Base-by-base conservation (phyloP, 2,113 vertebrate species). In the Trachemys scripta region DNA sequence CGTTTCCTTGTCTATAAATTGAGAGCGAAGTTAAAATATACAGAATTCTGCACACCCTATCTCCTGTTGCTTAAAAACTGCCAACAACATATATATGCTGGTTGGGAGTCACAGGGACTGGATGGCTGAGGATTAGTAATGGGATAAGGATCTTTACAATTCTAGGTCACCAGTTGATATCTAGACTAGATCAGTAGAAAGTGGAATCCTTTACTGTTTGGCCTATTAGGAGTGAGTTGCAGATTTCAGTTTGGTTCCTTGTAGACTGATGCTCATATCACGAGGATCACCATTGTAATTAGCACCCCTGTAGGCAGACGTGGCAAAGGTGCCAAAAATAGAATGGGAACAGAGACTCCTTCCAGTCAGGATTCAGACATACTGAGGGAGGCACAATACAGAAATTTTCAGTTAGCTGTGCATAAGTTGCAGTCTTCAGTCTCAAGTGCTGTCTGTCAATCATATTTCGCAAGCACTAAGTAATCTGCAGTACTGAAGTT, bases 361-460 rank as follows among this genome's bases (percentile, higher is more conserved):
- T 59, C 69, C 72, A 89, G 84, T 91, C 94, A 93, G 81, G 69
- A 96, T 92, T 85, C 92, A 88, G 29, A 80, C 83, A 4, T 85
- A 54, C 59, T 87, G 95, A 69, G 65, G 92, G 88, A 94, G 89
- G 72, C 96, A 81, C 95, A 85, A 79, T 19, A 80, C 29, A 89
- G 59, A 90, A 88, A 84, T 92, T 91, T 62, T 53, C 72, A 91
- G 89, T 54, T 96, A 91, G 78, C 89, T 79, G 83, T 96, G 90
- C n/a, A 22, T 96, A 94, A 95, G 92, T 79, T 91, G 90, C 80
- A 96, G 90, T 97, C 94, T 72, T 62, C n/a, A 72, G 19, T 38
- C 16, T 96, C 10, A 6, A 96, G 89, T 95, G 35, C 1, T 93
- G 51, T 92, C 95, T 81, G 42, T 92, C 95, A 88, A 92, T 93